These are phyloP conservation scores for Dipodomys stephensi DNA, from an alignment of 2,113 vertebrate genomes.

Conservation along the genomic window DNA sequence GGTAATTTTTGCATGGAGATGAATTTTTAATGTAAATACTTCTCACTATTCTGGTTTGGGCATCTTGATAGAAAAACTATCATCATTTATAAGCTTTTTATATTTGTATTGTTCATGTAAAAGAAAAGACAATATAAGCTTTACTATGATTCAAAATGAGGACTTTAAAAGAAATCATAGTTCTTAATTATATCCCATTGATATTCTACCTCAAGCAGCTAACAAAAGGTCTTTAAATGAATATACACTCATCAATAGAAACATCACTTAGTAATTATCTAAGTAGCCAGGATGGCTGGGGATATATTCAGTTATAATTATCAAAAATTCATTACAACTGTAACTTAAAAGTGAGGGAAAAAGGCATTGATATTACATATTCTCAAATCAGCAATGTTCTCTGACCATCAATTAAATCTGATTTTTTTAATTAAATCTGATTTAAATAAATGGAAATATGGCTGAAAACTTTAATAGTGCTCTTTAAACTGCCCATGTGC, in stretches of 20 bases:
- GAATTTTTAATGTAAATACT: slow-evolving; percentile 56
- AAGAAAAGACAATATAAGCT: slow-evolving; percentile 50
- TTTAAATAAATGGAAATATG: slow-evolving; percentile 45
- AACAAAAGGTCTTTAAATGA: slow-evolving; percentile 55
- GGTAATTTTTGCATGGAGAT: slow-evolving; percentile 45
- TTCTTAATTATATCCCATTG: slow-evolving; percentile 45
- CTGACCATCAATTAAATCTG: slow-evolving; percentile 38
- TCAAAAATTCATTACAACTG: slow-evolving; percentile 54
- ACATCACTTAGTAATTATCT: slow-evolving; percentile 52
- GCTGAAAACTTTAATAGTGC: slow-evolving; percentile 3
- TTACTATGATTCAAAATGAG: slow-evolving; percentile 58
- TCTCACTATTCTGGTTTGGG: slow-evolving; percentile 25
- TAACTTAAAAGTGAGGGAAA: slow-evolving; percentile 33
- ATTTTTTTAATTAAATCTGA: slow-evolving; percentile 48
- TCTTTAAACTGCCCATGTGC: slow-evolving; percentile 37
- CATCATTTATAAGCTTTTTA: slow-evolving; percentile 5
- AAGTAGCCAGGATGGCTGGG: slow-evolving; percentile 38
- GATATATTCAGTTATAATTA: slow-evolving; percentile 58
- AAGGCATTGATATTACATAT: slow-evolving; percentile 45
- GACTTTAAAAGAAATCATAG: slow-evolving; percentile 8
- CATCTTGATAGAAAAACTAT: slow-evolving; percentile 48
- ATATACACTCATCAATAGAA: slow-evolving; percentile 24
- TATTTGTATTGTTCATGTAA: slow-evolving; percentile 36
- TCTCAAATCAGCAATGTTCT: slow-evolving; percentile 48
- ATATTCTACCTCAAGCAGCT: background rate